A percentile compares a stretch with the other conserved stretches of the same genome.
Conservation (phyloP, 2,888 invertebrate genomes). For the Drosophila hamatofila region DNA sequence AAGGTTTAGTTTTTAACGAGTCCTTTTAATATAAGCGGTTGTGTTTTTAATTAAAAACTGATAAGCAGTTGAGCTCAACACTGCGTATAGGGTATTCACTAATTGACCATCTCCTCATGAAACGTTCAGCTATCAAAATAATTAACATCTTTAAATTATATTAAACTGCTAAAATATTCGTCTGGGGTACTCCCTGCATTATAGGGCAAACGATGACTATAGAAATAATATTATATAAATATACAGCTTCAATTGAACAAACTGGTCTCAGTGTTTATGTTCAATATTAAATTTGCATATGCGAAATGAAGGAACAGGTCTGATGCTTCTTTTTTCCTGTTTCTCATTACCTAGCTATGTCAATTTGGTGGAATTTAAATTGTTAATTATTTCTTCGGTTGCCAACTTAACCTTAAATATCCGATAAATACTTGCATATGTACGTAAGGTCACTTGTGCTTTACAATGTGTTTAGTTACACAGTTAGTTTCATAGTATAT, state of each 20-base stretch:
- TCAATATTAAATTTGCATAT: slow-evolving; percentile 3
- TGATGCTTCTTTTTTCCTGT: not conserved
- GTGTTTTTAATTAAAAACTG: too few relatives aligned
- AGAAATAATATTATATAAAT: not conserved
- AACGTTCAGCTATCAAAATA: not conserved
- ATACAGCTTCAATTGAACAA: slow-evolving; percentile 1
- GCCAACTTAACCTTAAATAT: not conserved
- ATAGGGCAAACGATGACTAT: not conserved
- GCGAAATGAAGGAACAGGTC: not conserved
- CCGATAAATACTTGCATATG: not conserved
- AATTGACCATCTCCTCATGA: not conserved
- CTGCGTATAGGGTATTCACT: not conserved
- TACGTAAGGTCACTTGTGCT: not conserved
- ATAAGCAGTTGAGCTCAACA: too few relatives aligned
- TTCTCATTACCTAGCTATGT: slow-evolving; percentile 1
- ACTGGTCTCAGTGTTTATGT: slow-evolving; percentile 1
- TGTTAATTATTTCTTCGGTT: not conserved
- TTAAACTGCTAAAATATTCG: not conserved
- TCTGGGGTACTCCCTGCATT: not conserved
- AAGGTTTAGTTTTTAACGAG: too few relatives aligned
- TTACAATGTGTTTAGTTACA: not conserved
- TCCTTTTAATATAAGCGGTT: too few relatives aligned
- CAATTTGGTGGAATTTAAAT: not conserved
- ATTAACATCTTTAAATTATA: not conserved
- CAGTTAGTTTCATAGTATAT: not conserved